These are phyloP conservation scores for Hypolimnas misippus DNA, from an alignment of 2,888 invertebrate species.

Conservation along the genomic window DNA sequence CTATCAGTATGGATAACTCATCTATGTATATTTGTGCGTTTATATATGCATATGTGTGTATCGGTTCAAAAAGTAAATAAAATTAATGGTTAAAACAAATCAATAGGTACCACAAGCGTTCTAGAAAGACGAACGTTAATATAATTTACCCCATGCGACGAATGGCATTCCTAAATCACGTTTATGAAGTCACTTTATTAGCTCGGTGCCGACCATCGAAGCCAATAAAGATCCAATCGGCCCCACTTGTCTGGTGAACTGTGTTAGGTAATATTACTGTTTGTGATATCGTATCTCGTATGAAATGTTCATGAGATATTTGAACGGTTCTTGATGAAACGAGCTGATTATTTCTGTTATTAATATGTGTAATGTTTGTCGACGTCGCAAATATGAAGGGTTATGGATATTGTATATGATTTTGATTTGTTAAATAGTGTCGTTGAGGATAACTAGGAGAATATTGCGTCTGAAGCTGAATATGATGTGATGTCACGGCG, in stretches of 20 bases:
- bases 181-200: constrained; percentile 9
- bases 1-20: too few relatives aligned
- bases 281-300: not conserved
- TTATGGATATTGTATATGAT: too few relatives aligned
- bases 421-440: too few relatives aligned
- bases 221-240: not conserved
- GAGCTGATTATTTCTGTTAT: not conserved
- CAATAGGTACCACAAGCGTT: too few relatives aligned
- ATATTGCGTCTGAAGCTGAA: too few relatives aligned
- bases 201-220: not conserved
- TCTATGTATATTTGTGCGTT: not conserved
- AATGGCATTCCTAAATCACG: constrained; percentile 4
- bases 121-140: not conserved
- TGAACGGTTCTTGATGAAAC: not conserved
- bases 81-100: not conserved
- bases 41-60: not conserved
- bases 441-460: too few relatives aligned
- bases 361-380: too few relatives aligned
- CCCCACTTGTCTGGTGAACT: not conserved
- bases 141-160: not conserved
- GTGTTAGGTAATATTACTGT: not conserved
- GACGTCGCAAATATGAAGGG: too few relatives aligned
- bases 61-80: not conserved
- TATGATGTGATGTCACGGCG: too few relatives aligned
- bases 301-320: not conserved